These are phyloP conservation scores for Marmota monax DNA, from an alignment of 2,113 vertebrate genomes.

Conservation along the genomic window DNA sequence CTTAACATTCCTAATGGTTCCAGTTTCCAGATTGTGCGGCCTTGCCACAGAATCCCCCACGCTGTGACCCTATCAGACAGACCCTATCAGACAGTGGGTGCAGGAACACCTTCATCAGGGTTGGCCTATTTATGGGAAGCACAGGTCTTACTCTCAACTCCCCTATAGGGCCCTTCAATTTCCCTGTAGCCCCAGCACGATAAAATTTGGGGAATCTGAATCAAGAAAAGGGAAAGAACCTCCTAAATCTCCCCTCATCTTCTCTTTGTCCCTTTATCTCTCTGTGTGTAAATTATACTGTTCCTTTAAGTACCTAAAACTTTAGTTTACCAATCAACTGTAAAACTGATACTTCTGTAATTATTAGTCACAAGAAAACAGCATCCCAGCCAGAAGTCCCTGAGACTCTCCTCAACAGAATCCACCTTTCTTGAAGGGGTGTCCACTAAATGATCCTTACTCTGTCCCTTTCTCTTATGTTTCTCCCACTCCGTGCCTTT, in stretches of 20 bases:
- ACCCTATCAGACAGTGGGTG: too few relatives aligned
- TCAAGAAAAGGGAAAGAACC: not conserved
- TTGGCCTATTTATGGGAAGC: too few relatives aligned
- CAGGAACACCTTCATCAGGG: too few relatives aligned
- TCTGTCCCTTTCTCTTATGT: fast-evolving
- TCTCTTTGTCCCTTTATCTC: not conserved
- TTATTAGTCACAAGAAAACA: not conserved
- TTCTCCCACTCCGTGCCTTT: not conserved
- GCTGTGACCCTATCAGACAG: too few relatives aligned
- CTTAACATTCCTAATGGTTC: too few relatives aligned
- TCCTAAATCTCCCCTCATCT: not conserved
- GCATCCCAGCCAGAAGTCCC: not conserved
- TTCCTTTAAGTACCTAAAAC: not conserved
- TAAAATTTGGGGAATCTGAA: not conserved
- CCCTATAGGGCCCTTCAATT: not conserved
- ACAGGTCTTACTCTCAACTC: not conserved
- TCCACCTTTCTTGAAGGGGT: not conserved
- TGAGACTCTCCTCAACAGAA: not conserved
- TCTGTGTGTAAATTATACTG: not conserved
- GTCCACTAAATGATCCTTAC: too few relatives aligned
- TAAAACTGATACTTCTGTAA: not conserved
- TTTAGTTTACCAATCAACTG: not conserved
- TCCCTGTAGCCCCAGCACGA: not conserved
- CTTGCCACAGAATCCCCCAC: too few relatives aligned
- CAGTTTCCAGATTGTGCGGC: too few relatives aligned